A percentile compares a stretch with the other conserved stretches of the same genome.
Evolutionary conservation across 2,797 vertebrate species (phyloP).

Genomic region (Myotis findleyi): DNA sequence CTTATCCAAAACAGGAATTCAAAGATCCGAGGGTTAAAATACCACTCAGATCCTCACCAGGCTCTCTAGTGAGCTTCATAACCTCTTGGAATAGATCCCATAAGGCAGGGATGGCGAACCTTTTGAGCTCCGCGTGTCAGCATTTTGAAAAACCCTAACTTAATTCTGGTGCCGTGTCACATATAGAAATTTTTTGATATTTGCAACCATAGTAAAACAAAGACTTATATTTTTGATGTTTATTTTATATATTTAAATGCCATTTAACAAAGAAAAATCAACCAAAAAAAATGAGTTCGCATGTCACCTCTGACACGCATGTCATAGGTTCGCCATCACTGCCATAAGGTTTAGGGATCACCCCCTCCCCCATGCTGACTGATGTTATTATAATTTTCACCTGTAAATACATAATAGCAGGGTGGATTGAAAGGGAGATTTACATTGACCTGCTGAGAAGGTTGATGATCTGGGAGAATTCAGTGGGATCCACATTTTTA

Average conservation of each 20-base stretch:
- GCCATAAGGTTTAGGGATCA: background rate
- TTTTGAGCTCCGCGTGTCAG: too few relatives aligned
- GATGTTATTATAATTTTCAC: conserved; percentile 11
- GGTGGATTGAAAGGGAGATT: background rate
- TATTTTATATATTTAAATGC: too few relatives aligned
- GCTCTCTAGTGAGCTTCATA: background rate
- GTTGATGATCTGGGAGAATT: conserved; percentile 34
- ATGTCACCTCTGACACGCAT: too few relatives aligned
- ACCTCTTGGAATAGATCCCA: background rate
- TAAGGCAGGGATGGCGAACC: background rate
- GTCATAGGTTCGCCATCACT: too few relatives aligned
- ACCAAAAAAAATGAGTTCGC: too few relatives aligned
- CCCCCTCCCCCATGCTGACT: background rate
- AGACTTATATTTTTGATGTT: too few relatives aligned
- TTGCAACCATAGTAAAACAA: too few relatives aligned
- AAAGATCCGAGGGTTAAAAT: background rate
- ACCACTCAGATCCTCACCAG: background rate
- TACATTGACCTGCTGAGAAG: background rate
- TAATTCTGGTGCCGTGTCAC: too few relatives aligned
- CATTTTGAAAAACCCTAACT: too few relatives aligned
- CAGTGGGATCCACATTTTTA: conserved; percentile 10
- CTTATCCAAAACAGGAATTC: background rate
- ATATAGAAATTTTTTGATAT: too few relatives aligned
- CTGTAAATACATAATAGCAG: conserved; percentile 26
- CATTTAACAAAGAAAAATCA: too few relatives aligned